These are phyloP conservation scores for Tetheella fluctuosa DNA, from an alignment of 2,888 invertebrate species.

Conservation along the genomic window DNA sequence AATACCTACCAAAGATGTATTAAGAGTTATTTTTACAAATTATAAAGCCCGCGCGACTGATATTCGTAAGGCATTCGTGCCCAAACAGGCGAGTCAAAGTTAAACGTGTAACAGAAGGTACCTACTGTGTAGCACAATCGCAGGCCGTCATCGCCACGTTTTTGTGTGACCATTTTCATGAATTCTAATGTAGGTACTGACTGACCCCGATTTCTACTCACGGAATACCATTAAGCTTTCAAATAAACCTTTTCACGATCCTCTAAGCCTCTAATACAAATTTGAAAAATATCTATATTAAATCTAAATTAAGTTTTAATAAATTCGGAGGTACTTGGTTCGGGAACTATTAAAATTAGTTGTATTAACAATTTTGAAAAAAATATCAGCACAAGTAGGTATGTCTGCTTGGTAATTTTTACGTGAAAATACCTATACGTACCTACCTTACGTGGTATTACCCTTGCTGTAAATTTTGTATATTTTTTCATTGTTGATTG, in stretches of 20 bases:
- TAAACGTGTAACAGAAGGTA: slow-evolving; percentile 33
- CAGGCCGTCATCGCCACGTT: slow-evolving; percentile 45
- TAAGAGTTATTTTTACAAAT: not conserved
- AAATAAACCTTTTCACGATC: slow-evolving; percentile 38
- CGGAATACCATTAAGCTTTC: slow-evolving; percentile 47
- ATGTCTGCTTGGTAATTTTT: too few relatives aligned
- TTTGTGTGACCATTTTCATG: slow-evolving; percentile 58
- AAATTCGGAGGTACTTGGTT: too few relatives aligned
- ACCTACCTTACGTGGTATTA: too few relatives aligned
- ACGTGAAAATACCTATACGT: too few relatives aligned
- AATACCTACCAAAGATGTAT: not conserved
- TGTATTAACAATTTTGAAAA: too few relatives aligned
- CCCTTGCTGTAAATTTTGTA: too few relatives aligned
- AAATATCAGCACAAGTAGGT: too few relatives aligned
- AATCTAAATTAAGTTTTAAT: too few relatives aligned
- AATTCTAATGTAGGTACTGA: slow-evolving; percentile 50
- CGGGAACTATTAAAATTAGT: too few relatives aligned
- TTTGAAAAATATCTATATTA: too few relatives aligned
- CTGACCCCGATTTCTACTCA: slow-evolving; percentile 51
- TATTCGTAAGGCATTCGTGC: not conserved
- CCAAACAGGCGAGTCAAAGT: slow-evolving; percentile 9
- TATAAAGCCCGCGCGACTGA: not conserved
- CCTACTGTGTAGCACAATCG: slow-evolving; percentile 51
- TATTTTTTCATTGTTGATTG: too few relatives aligned
- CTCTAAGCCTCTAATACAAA: slow-evolving; percentile 25